Evolutionary conservation across 2,797 vertebrate species (phyloP).

Genomic region (Schizopygopsis malacanthus): DNA sequence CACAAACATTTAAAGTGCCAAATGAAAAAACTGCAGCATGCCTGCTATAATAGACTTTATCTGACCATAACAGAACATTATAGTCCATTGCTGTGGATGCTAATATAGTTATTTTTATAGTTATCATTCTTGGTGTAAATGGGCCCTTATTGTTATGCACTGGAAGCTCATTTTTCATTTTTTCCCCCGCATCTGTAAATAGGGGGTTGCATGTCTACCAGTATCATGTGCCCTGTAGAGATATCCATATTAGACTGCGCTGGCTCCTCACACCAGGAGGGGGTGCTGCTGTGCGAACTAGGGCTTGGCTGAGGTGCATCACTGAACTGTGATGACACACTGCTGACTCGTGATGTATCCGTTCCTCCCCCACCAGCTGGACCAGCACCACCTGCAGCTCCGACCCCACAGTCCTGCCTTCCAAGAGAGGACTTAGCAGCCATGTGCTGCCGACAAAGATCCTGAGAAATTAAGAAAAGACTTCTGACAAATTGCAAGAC

Average conservation of each 20-base stretch:
- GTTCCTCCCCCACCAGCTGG: slow-evolving; percentile 65
- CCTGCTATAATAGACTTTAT: neutral
- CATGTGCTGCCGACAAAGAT: slow-evolving; percentile 98
- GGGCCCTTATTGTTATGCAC: neutral
- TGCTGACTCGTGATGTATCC: slow-evolving; percentile 92
- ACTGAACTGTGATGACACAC: slow-evolving; percentile 96
- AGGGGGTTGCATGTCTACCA: slow-evolving; percentile 77
- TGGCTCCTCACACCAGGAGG: slow-evolving; percentile 97
- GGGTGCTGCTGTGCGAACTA: slow-evolving; percentile 97
- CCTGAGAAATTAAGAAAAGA: slow-evolving; percentile 73
- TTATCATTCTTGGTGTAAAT: neutral
- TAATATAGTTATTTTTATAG: neutral
- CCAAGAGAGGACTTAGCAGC: slow-evolving; percentile 90
- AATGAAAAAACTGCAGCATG: neutral
- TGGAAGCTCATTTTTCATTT: neutral
- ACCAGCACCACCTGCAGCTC: slow-evolving; percentile 50
- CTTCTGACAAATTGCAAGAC: neutral
- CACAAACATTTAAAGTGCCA: too few relatives aligned
- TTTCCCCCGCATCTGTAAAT: neutral
- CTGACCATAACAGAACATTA: neutral
- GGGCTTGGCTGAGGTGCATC: slow-evolving; percentile 93
- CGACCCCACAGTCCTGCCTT: slow-evolving; percentile 77
- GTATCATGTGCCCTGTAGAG: slow-evolving; percentile 98
- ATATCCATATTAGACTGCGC: slow-evolving; percentile 99
- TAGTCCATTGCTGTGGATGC: neutral